phyloP scores from a whole-genome alignment of 2,888 invertebrate species.

The Polylopha cassiicola region DNA sequence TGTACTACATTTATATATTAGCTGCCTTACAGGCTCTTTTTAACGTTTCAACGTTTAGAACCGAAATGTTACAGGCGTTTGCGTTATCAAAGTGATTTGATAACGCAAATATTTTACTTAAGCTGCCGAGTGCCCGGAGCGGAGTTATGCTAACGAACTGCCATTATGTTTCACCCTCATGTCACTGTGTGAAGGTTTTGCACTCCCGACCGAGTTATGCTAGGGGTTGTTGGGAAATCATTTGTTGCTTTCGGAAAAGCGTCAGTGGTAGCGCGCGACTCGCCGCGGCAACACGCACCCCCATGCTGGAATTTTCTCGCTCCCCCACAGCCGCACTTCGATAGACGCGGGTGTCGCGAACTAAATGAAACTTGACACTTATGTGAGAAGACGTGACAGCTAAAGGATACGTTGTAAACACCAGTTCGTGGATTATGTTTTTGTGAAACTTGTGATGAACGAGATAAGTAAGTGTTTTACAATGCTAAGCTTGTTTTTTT shows the following conservation, averaged over 20 bases:
- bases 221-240: slow-evolving; percentile 66
- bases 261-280: slow-evolving; percentile 35
- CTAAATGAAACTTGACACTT: slow-evolving; percentile 35
- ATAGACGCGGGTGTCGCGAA: slow-evolving; percentile 42
- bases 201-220: slow-evolving; percentile 71
- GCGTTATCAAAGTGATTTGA: slow-evolving; percentile 55
- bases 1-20: too few relatives aligned
- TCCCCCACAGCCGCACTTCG: slow-evolving; percentile 39
- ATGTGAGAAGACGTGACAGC: slow-evolving; percentile 6
- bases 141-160: slow-evolving; percentile 70
- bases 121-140: slow-evolving; percentile 45
- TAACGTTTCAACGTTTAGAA: slow-evolving; percentile 1
- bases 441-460: slow-evolving; percentile 65
- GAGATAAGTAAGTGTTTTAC: slow-evolving; percentile 54
- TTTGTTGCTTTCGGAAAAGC: slow-evolving; percentile 67
- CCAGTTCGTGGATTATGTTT: slow-evolving; percentile 46
- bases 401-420: background rate
- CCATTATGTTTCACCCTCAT: slow-evolving; percentile 68
- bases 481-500: background rate
- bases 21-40: too few relatives aligned
- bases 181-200: slow-evolving; percentile 76
- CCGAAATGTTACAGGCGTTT: slow-evolving; percentile 28
- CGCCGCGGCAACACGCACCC: slow-evolving; percentile 33
- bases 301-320: too few relatives aligned
- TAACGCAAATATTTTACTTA: slow-evolving; percentile 63